Percentiles rank a stretch among this genome's conserved stretches.
Evolutionary conservation across 2,797 vertebrate genomes (phyloP).

Genomic region (Smutsia gigantea): DNA sequence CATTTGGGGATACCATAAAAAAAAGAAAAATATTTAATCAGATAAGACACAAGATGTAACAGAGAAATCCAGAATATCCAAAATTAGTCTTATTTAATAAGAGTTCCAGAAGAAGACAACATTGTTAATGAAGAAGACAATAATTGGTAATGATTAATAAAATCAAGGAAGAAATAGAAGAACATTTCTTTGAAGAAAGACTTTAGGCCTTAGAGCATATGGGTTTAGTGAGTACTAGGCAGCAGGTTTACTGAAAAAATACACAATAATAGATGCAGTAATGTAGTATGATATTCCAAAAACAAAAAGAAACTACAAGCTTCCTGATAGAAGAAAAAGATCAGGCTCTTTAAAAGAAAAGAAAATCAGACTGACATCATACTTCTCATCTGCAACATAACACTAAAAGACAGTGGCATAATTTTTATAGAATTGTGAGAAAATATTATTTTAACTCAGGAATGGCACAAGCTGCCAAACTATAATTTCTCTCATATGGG

Average conservation of each 20-base stretch:
- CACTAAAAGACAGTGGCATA: background rate
- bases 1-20: background rate
- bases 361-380: conserved; percentile 26
- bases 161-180: background rate
- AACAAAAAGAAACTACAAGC: background rate
- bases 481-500: background rate
- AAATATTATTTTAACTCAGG: background rate
- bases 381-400: background rate
- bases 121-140: background rate
- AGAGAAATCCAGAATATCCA: background rate
- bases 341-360: conserved; percentile 27
- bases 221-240: background rate
- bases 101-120: background rate
- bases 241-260: background rate
- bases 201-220: background rate
- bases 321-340: background rate
- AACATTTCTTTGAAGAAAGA: background rate
- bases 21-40: background rate
- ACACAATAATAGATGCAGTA: background rate
- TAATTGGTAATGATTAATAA: background rate
- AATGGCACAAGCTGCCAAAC: background rate
- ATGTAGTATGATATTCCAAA: background rate
- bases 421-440: background rate
- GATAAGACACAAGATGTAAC: background rate
- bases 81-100: background rate